These are phyloP conservation scores for Trichomycterus rosablanca DNA, from an alignment of 2,113 vertebrate species.

Conservation along the genomic window DNA sequence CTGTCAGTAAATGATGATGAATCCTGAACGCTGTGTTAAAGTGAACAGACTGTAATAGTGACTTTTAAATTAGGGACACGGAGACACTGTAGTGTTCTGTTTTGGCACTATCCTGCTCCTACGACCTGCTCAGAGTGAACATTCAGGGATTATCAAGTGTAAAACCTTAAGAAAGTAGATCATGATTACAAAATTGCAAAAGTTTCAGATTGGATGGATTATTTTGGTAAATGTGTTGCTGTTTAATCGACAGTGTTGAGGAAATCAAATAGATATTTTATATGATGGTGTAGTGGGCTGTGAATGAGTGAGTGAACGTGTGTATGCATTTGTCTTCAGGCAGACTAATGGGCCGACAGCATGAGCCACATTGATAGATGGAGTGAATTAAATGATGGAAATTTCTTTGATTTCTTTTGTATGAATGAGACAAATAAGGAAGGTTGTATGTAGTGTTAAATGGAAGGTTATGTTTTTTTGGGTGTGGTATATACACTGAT, in stretches of 20 bases:
- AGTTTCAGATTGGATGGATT: constrained; percentile 20
- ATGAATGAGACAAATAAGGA: constrained; percentile 9
- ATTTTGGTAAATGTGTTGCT: constrained; percentile 19
- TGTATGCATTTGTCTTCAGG: constrained; percentile 11
- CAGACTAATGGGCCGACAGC: neutral
- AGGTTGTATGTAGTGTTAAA: too few species aligned
- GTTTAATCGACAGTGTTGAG: constrained; percentile 17
- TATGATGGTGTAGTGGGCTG: constrained; percentile 32
- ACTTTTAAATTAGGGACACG: constrained; percentile 14
- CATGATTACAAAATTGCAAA: constrained; percentile 23
- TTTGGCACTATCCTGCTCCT: too few species aligned
- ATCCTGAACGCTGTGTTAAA: neutral
- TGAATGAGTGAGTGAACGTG: too few species aligned
- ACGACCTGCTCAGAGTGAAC: too few species aligned
- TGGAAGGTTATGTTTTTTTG: too few species aligned
- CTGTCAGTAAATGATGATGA: constrained; percentile 10
- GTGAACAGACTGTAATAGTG: neutral
- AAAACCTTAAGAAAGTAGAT: too few species aligned
- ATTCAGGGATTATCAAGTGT: too few species aligned
- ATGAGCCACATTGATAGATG: neutral
- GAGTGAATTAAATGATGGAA: neutral
- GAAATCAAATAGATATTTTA: constrained; percentile 24
- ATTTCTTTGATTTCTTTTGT: constrained; percentile 8
- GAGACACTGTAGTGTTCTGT: too few species aligned
- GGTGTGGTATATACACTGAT: too few species aligned